A percentile compares a stretch with the other conserved stretches of the same genome.
phyloP scores from a whole-genome alignment of 2,797 vertebrate species.

The Pterois miles region DNA sequence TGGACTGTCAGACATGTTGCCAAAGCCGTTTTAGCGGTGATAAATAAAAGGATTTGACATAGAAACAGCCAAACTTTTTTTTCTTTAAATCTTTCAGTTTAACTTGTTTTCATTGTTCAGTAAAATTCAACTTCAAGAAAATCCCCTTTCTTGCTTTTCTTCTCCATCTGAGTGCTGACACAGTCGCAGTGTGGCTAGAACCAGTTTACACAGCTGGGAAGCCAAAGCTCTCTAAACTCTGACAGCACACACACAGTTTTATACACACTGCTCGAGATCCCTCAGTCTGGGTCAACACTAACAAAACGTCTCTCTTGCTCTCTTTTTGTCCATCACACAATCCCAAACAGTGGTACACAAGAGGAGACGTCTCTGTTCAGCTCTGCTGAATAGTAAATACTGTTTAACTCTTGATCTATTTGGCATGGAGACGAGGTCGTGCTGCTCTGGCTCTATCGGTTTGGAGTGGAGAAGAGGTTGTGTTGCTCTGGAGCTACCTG shows the following conservation, averaged over 20 bases:
- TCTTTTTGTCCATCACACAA: constrained; percentile 6
- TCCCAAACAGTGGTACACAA: constrained; percentile 16
- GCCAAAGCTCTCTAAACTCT: constrained; percentile 29
- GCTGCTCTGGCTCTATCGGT: too few relatives aligned
- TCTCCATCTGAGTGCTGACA: constrained; percentile 48
- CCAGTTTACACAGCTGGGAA: constrained; percentile 73
- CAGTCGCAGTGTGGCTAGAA: constrained; percentile 34
- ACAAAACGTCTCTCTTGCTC: constrained; percentile 19
- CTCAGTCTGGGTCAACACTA: constrained; percentile 33
- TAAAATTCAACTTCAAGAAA: background rate
- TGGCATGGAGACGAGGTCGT: too few relatives aligned
- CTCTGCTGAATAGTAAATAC: background rate
- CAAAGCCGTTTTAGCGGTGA: background rate
- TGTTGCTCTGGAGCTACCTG: too few relatives aligned
- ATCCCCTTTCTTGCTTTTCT: constrained; percentile 18
- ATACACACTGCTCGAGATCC: constrained; percentile 18
- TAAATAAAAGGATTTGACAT: background rate
- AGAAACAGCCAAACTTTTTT: too few relatives aligned
- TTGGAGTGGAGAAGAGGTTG: too few relatives aligned
- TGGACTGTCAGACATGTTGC: background rate
- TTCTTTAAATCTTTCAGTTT: background rate
- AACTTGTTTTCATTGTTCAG: background rate
- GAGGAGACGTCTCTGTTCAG: constrained; percentile 5
- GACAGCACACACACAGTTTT: constrained; percentile 16
- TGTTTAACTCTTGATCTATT: too few relatives aligned